These are phyloP conservation scores for Uria aalge DNA, from an alignment of 2,113 vertebrate genomes.

Conservation along the genomic window DNA sequence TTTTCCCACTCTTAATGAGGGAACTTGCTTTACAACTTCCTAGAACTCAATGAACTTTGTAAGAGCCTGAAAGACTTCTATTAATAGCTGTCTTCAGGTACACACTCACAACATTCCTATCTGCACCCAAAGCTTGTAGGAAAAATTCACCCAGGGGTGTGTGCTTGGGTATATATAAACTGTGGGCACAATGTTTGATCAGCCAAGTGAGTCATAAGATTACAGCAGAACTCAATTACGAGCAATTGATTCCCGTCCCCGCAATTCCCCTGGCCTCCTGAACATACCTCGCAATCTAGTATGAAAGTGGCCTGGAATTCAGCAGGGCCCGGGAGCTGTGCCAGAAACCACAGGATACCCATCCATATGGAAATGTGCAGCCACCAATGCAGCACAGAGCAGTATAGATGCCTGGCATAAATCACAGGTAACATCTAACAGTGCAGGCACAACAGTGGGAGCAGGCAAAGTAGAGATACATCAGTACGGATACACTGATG, in stretches of 20 bases:
- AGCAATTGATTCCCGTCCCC: neutral
- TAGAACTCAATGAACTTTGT: neutral
- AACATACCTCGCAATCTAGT: neutral
- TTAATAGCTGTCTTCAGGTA: neutral
- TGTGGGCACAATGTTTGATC: neutral
- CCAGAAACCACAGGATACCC: neutral
- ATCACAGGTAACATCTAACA: constrained; percentile 11
- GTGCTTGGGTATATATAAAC: neutral
- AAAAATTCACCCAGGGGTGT: neutral
- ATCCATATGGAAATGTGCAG: constrained; percentile 46
- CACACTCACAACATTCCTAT: rapidly evolving
- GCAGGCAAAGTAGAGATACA: neutral
- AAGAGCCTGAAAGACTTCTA: neutral
- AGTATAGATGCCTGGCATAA: neutral
- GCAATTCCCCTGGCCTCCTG: neutral
- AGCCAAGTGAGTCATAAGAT: neutral
- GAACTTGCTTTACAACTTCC: neutral
- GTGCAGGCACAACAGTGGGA: neutral
- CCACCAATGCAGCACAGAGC: neutral
- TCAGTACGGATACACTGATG: neutral
- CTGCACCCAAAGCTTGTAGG: neutral
- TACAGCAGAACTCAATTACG: neutral
- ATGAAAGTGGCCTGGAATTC: neutral
- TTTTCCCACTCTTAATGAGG: neutral
- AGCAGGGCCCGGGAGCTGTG: neutral